Evolutionary conservation across 2,888 invertebrate genomes (phyloP), one percentile per base, ranked within the genome.

Genomic region (Sylvicola cinctus): DNA sequence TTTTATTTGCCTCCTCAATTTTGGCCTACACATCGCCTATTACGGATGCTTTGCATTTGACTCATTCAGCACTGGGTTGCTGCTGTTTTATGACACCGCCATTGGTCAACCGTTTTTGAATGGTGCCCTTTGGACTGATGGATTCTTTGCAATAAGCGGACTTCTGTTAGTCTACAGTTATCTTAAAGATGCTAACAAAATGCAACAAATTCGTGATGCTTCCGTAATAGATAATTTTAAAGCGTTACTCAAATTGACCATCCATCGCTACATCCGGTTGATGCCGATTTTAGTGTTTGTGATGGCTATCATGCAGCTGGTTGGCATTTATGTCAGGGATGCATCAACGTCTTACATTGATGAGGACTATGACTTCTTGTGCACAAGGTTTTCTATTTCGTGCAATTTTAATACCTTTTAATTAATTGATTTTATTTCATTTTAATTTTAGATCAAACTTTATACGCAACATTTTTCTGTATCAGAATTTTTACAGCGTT

Each of bases 211-310:
- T 13, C 15, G 30, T 11, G 16, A 14, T 4, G 35, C 34, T 35
- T 16, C 17, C 4, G 13, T 39, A 7, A 2, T 23, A 8, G n/a
- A 25, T 20, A 39, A 39, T 32, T 3, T 32, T 4, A 36, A 34
- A 17, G 8, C 36, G 10, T 39, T 28, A 25, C 5, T 17, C 3
- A 29, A 35, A 13, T n/a, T 39, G n/a, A 16, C 36, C 11, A 2
- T 32, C n/a, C 32, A 34, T 30, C 34, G 39, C 3, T 39, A 36
- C 31, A n/a, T 39, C 14, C 33, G 39, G 36, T 34, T 20, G 7
- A 20, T 29, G 14, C 34, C n/a, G 11, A 14, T 4, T 17, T 29
- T 29, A 4, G 29, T 12, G 14, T 29, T 29, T 10, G 14, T 13
- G 11, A 29, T 12, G 13, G 13, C 13, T 6, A 11, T 16, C 28